Conservation (phyloP, 1,140 invertebrate genomes). For the Ips nitidus region DNA sequence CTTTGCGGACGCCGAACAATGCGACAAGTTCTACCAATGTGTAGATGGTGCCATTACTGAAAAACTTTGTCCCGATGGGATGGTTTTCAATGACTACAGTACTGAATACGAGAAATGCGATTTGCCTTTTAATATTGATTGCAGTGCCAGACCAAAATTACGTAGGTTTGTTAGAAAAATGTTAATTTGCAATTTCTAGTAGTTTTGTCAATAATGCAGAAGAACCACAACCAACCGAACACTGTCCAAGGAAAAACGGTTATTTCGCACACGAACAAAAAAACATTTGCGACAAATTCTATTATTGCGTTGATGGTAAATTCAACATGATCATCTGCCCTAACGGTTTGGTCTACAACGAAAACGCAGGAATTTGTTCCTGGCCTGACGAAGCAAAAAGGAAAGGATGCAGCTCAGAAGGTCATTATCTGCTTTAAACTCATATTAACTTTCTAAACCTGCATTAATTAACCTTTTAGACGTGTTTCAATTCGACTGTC, state of each 20-base stretch:
- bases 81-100: conserved; percentile 87
- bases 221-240: conserved; percentile 66
- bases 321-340: conserved; percentile 89
- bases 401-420: conserved; percentile 77
- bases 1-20: conserved; percentile 83
- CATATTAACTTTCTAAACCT: not conserved
- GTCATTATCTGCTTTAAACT: conserved; percentile 46
- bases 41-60: conserved; percentile 69
- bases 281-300: conserved; percentile 84
- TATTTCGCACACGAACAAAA: conserved; percentile 84
- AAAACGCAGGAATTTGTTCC: conserved; percentile 85
- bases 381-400: conserved; percentile 90
- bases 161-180: conserved; percentile 64
- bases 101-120: conserved; percentile 84
- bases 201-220: conserved; percentile 57
- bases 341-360: conserved; percentile 83
- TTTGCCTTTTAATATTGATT: conserved; percentile 83
- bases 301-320: conserved; percentile 86
- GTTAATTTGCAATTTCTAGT: not conserved
- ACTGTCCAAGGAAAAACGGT: conserved; percentile 83
- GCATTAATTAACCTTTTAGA: conserved; percentile 55
- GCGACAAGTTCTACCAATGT: conserved; percentile 90
- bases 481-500: conserved; percentile 83
- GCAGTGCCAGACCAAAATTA: conserved; percentile 69
- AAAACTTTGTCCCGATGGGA: conserved; percentile 85